Percentiles rank a stretch among this genome's conserved stretches.
These are phyloP conservation scores for Pristis pectinata DNA, from an alignment of 2,797 vertebrate genomes.

Conservation along the genomic window DNA sequence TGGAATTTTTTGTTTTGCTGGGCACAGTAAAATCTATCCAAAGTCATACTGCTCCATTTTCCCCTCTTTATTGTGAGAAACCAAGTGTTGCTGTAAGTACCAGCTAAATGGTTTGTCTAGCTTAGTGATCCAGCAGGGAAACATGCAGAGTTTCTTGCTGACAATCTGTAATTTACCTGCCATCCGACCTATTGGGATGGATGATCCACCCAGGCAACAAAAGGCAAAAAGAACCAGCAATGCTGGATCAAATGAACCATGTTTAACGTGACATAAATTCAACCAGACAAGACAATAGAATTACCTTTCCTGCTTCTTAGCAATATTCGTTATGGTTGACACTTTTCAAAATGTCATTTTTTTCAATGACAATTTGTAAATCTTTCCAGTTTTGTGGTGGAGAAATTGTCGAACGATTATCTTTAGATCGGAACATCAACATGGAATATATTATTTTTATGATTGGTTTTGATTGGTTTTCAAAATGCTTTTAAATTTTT, in stretches of 20 bases:
- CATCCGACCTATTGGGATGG: constrained; percentile 12
- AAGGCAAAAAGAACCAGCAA: constrained; percentile 43
- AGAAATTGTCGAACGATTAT: neutral
- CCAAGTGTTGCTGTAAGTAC: constrained; percentile 15
- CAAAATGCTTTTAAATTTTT: neutral
- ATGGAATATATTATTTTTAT: neutral
- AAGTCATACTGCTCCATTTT: neutral
- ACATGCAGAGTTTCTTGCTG: constrained; percentile 41
- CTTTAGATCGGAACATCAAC: neutral
- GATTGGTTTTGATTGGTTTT: neutral
- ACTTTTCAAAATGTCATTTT: constrained; percentile 4
- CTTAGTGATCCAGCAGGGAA: constrained; percentile 45
- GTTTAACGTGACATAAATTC: constrained; percentile 36
- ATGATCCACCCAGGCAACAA: constrained; percentile 39
- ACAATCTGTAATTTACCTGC: constrained; percentile 50
- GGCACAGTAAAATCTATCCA: constrained; percentile 8
- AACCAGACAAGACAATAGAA: constrained; percentile 11
- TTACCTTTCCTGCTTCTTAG: neutral
- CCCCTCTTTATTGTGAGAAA: neutral
- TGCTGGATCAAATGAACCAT: constrained; percentile 36
- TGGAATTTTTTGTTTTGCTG: neutral
- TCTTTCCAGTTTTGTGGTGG: neutral
- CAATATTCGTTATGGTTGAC: neutral
- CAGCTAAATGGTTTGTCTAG: constrained; percentile 35
- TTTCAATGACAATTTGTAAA: neutral